phyloP scores from a whole-genome alignment of 1,140 invertebrate species.

The Antheraea pernyi region DNA sequence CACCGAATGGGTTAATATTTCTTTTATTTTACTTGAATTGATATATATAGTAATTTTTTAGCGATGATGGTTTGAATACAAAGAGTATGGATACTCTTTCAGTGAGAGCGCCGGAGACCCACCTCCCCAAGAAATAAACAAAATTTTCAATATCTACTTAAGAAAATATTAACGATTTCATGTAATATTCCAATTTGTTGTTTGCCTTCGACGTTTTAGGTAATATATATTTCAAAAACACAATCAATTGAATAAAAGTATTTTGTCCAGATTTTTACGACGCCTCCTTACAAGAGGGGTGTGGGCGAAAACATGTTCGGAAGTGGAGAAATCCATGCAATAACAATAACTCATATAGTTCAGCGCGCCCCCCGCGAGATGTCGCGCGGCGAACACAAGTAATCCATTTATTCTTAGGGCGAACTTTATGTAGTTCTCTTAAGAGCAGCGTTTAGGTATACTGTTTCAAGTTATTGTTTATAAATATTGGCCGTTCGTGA shows the following conservation, averaged over 20 bases:
- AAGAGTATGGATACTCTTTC: too few species aligned
- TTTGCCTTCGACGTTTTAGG: slow-evolving; percentile 13
- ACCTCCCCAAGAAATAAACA: too few species aligned
- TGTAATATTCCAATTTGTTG: not conserved
- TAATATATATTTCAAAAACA: slow-evolving; percentile 34
- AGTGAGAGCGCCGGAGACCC: too few species aligned
- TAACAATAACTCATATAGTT: slow-evolving; percentile 76
- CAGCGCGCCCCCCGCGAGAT: slow-evolving; percentile 71
- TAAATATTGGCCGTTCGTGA: slow-evolving; percentile 60
- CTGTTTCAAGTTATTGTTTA: slow-evolving; percentile 74
- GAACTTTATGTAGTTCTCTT: slow-evolving; percentile 75
- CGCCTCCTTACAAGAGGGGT: slow-evolving; percentile 59
- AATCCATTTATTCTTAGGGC: slow-evolving; percentile 77
- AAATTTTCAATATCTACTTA: too few species aligned
- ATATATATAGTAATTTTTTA: too few species aligned
- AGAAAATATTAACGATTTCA: not conserved
- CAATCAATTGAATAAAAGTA: slow-evolving; percentile 62
- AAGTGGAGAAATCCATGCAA: slow-evolving; percentile 71
- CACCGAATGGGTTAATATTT: too few species aligned
- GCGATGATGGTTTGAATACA: too few species aligned
- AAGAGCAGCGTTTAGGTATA: slow-evolving; percentile 53
- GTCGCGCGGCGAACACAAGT: slow-evolving; percentile 70
- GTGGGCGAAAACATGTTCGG: slow-evolving; percentile 72
- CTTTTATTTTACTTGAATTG: too few species aligned
- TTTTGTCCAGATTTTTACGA: slow-evolving; percentile 66